Evolutionary conservation across 2,113 vertebrate genomes (phyloP), one percentile per base, ranked within the genome.

Genomic region (Natator depressus): DNA sequence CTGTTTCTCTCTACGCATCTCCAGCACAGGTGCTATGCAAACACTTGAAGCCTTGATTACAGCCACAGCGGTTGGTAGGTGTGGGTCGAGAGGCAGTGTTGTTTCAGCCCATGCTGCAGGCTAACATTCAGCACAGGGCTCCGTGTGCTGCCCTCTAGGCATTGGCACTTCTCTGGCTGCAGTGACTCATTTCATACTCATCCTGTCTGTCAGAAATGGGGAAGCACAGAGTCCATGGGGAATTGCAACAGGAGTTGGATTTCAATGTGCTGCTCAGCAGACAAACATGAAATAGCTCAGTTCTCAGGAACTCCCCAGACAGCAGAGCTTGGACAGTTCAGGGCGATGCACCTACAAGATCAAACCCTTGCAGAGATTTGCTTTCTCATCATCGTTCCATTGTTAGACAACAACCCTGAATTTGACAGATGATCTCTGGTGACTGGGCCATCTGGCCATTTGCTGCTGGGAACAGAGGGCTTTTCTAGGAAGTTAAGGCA

Each of bases 231-330:
- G 90, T 24, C 82, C 79, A 11, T 14, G 47, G 83, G 86, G 95
- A 94, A 85, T 81, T 92, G 88, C 91, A 94, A 96, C 11, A 12
- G 20, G 38, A 90, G 85, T 85, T 97, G 97, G 93, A 97, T 94
- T 91, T 90, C 62, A 89, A 49, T 1, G 1, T 55, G 53, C 24
- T 3, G 1, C 95, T 97, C 93, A 72, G 96, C 35, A 2, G 13
- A 95, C 95, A 98, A 94, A 98, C 97, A 96, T 85, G 94, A 97
- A 98, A 97, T 97, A 98, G 87, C 95, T 98, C 96, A 97, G 97
- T 98, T 93, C 93, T 98, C 87, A 98, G 98, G 97, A 98, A 97
- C 97, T 98, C 89, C 50, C 22, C 91, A 96, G 95, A 95, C 97
- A 92, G 96, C 84, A 84, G 87, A 95, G 89, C 17, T 2, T 2